A percentile compares a stretch with the other conserved stretches of the same genome.
Evolutionary conservation across 2,888 invertebrate genomes (phyloP).

Genomic region (Prenolepis imparis): DNA sequence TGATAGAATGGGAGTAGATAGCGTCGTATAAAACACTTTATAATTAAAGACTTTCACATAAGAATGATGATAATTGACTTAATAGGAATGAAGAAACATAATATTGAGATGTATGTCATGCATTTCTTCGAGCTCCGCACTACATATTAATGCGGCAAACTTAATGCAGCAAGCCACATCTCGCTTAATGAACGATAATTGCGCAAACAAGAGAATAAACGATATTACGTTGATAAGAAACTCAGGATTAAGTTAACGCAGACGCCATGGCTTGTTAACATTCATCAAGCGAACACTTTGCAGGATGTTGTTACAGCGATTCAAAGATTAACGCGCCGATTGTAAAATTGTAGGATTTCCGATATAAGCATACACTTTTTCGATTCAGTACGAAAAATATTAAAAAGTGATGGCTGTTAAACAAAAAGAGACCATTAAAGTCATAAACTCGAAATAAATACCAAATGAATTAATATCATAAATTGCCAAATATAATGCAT

Average conservation of each 20-base stretch:
- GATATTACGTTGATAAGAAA: conserved; percentile 39
- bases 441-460: conserved; percentile 21
- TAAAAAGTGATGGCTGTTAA: conserved; percentile 15
- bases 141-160: conserved; percentile 52
- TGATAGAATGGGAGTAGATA: conserved; percentile 33
- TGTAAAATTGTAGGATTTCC: conserved; percentile 19
- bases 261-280: conserved; percentile 35
- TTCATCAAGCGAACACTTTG: conserved; percentile 26
- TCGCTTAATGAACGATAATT: conserved; percentile 66
- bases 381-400: conserved; percentile 11
- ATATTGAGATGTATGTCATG: conserved; percentile 74
- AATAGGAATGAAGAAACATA: conserved; percentile 73
- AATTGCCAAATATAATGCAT: conserved; percentile 48
- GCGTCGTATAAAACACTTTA: conserved; percentile 66
- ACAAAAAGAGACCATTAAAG: conserved; percentile 44
- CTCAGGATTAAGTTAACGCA: conserved; percentile 43
- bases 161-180: conserved; percentile 50
- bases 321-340: background rate
- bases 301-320: conserved; percentile 13
- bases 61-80: conserved; percentile 77
- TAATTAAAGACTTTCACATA: conserved; percentile 63
- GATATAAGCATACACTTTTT: conserved; percentile 15
- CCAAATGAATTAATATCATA: too few relatives aligned
- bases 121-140: conserved; percentile 39
- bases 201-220: conserved; percentile 52